These are phyloP conservation scores for Polyergus mexicanus DNA, from an alignment of 1,140 invertebrate genomes.

Conservation along the genomic window DNA sequence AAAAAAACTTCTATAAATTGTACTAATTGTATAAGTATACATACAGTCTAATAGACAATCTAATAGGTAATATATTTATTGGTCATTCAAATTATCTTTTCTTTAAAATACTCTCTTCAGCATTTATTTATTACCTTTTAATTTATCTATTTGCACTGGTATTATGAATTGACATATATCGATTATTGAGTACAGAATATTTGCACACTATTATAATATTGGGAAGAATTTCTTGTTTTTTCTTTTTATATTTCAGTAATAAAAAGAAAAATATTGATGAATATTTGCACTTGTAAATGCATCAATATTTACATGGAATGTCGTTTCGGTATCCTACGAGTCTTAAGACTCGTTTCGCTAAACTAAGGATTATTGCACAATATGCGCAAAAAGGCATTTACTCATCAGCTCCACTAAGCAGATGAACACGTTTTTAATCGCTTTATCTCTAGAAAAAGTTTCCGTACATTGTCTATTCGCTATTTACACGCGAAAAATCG, in stretches of 20 bases:
- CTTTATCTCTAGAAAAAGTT: constrained; percentile 22
- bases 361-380: constrained; percentile 17
- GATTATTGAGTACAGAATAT: not conserved
- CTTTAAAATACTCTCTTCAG: constrained; percentile 62
- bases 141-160: constrained; percentile 36
- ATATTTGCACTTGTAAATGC: constrained; percentile 59
- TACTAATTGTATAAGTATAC: constrained; percentile 1
- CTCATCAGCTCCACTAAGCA: not conserved
- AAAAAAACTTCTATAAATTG: constrained; percentile 25
- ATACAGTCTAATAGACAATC: constrained; percentile 16
- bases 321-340: constrained; percentile 6
- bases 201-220: not conserved
- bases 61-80: not conserved
- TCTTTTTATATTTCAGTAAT: not conserved
- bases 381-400: constrained; percentile 16
- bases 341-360: constrained; percentile 11
- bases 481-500: constrained; percentile 57
- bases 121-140: constrained; percentile 20
- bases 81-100: constrained; percentile 5
- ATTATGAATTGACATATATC: constrained; percentile 47
- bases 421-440: constrained; percentile 54
- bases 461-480: not conserved
- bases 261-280: constrained; percentile 45
- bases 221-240: not conserved
- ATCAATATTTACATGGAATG: constrained; percentile 69